Evolutionary conservation across 1,140 invertebrate species (phyloP).

Genomic region (Gonioctena quinquepunctata): DNA sequence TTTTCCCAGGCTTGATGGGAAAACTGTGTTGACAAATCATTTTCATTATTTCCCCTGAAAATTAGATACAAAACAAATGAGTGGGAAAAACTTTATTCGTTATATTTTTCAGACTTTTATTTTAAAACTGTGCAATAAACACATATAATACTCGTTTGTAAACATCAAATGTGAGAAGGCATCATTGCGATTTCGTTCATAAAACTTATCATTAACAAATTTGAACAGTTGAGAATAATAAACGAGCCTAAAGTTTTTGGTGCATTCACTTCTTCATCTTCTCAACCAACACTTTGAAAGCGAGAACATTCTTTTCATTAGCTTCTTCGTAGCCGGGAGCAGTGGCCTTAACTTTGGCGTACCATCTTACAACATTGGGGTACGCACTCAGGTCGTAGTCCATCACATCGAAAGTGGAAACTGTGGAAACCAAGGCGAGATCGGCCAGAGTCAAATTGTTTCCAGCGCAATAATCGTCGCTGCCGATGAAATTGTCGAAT

Average conservation of each 20-base stretch:
- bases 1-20: too few species aligned
- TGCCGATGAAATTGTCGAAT: constrained; percentile 71
- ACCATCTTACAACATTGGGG: constrained; percentile 70
- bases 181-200: too few species aligned
- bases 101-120: too few species aligned
- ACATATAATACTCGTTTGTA: too few species aligned
- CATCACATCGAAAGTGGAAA: constrained; percentile 69
- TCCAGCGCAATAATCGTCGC: constrained; percentile 68
- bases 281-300: constrained; percentile 53
- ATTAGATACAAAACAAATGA: too few species aligned
- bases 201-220: too few species aligned
- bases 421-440: constrained; percentile 62
- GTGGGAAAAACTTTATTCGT: too few species aligned
- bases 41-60: too few species aligned
- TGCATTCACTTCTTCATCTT: constrained; percentile 41
- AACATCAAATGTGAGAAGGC: too few species aligned
- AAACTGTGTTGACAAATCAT: too few species aligned
- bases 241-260: neutral
- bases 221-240: neutral
- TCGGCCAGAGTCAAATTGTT: constrained; percentile 75
- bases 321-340: constrained; percentile 74
- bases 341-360: constrained; percentile 67
- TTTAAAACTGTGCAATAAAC: too few species aligned
- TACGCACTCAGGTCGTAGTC: constrained; percentile 70
- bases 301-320: constrained; percentile 61